These are phyloP conservation scores for Electrophaes corylata DNA, from an alignment of 2,888 invertebrate genomes.

Conservation along the genomic window DNA sequence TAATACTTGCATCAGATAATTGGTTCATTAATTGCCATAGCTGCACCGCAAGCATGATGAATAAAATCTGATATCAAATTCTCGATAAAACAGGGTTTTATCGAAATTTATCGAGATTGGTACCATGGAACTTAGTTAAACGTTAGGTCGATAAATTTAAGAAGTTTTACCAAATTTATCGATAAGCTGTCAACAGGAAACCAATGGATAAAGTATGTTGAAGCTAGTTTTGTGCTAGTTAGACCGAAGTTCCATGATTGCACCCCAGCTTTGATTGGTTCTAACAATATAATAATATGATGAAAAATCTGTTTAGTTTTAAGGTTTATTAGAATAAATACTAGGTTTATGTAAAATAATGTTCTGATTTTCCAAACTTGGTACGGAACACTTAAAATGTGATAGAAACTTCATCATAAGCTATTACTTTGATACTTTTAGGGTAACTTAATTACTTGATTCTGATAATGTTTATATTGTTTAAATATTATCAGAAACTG, in stretches of 20 bases:
- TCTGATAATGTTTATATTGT: background rate
- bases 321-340: background rate
- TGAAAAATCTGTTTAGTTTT: constrained; percentile 3
- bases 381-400: constrained; percentile 9
- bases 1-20: background rate
- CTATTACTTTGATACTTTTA: constrained; percentile 1
- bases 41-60: no score
- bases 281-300: background rate
- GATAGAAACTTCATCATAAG: constrained; percentile 24
- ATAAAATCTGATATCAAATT: background rate
- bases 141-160: no score
- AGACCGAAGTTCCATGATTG: no score
- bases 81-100: no score
- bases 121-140: no score
- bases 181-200: no score
- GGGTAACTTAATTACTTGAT: background rate
- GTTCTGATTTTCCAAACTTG: background rate
- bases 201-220: no score
- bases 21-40: background rate
- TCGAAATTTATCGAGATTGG: no score
- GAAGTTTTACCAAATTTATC: no score
- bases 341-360: background rate
- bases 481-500: background rate
- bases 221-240: no score
- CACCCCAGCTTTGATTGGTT: no score